Base-by-base conservation (phyloP, 2,797 vertebrate genomes). In the Danio kyathit region DNA sequence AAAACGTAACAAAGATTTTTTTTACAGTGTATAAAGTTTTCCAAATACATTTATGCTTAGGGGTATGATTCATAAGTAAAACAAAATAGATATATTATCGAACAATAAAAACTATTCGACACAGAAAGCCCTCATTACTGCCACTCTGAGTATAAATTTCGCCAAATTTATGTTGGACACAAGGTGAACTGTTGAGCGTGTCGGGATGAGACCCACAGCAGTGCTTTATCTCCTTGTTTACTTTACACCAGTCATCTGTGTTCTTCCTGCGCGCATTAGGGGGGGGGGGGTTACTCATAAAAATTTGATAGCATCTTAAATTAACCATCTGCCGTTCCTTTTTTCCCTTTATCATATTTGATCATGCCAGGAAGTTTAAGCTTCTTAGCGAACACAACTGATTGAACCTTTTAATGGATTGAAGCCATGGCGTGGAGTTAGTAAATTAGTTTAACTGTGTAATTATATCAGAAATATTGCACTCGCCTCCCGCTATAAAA, bases 381-480 rank as follows among this genome's bases (percentile, higher is more conserved):
- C 79, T 80, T 74, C 79, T 80, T 80, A 74, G 70, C 61, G 41
- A 80, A 80, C 78, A 74, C 49, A 65, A 74, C 70, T 74, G 70
- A 80, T 80, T 80, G 70, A 80, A 80, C 72, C 21, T 65, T 80
- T 65, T 65, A 74, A 73, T 80, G 79, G 70, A 74, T 80, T 57
- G 70, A 74, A 80, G 60, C 51, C 79, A 80, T 74, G 70, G 78
- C 57, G 79, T 65, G 60, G 51, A 66, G 79, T 66, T 66, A 64
- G 79, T 80, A 74, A 80, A 80, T 80, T 56, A 74, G 79, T 80
- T 80, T 80, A 80, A 74, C 60, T 80, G 70, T 80, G 51, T 80
- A 80, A 80, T 80, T 80, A 80, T 74, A 80, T 80, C 79, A 73
- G 70, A 80, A 80, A 80, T 80, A 80, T 73, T 74, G 79, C 69